Evolutionary conservation across 2,113 vertebrate species (phyloP).

Genomic region (Corydoras sp.): DNA sequence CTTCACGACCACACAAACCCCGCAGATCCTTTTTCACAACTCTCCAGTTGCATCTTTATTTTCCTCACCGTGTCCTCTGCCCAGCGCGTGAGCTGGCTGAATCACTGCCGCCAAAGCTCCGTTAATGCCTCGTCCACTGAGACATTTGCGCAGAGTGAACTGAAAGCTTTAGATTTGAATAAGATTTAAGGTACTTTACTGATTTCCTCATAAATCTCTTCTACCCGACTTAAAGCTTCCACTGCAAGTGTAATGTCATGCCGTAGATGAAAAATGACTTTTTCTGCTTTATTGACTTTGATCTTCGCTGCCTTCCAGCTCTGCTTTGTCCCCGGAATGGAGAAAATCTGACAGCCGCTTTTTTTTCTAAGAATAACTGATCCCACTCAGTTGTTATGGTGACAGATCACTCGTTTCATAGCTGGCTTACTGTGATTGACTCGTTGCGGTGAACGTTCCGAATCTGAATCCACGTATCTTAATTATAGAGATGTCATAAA

Average conservation of each 20-base stretch:
- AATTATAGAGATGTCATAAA: no score
- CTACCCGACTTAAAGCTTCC: background rate
- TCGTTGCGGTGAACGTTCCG: background rate
- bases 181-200: background rate
- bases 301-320: slow-evolving; percentile 9
- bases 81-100: background rate
- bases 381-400: slow-evolving; percentile 39
- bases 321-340: slow-evolving; percentile 3
- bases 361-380: slow-evolving; percentile 31
- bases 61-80: background rate
- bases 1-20: slow-evolving; percentile 21
- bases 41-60: slow-evolving; percentile 11
- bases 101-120: background rate
- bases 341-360: slow-evolving; percentile 12
- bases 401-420: slow-evolving; percentile 28
- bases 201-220: background rate
- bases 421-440: slow-evolving; percentile 7
- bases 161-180: background rate
- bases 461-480: no score
- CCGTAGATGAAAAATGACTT: background rate
- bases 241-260: background rate
- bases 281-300: background rate
- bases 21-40: slow-evolving; percentile 17
- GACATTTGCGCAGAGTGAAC: background rate
- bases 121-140: background rate